Conservation (phyloP, 1,140 invertebrate species). For the Lutraria rhynchaena region DNA sequence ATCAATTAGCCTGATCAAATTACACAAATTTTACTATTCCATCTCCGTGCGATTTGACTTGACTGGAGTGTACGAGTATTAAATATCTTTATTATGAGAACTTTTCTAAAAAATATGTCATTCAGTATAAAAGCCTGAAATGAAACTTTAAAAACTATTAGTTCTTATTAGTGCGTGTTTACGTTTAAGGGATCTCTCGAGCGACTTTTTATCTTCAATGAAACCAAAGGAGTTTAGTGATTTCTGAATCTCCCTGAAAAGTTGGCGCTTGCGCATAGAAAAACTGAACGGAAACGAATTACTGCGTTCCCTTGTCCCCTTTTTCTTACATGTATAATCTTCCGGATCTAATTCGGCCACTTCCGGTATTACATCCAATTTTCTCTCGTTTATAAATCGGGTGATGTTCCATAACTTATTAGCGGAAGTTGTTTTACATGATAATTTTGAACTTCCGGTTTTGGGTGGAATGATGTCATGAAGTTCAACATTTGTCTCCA, state of each 20-base stretch:
- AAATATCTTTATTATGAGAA: too few relatives aligned
- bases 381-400: neutral
- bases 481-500: neutral
- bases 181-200: neutral
- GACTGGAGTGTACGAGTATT: too few relatives aligned
- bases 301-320: neutral
- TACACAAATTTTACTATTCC: too few relatives aligned
- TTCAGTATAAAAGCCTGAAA: too few relatives aligned
- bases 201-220: conserved; percentile 24
- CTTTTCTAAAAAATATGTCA: too few relatives aligned
- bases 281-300: conserved; percentile 12
- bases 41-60: too few relatives aligned
- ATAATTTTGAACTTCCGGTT: neutral
- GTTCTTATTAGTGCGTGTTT: neutral
- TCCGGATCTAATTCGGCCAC: too few relatives aligned
- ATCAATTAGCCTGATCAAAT: too few relatives aligned
- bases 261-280: neutral
- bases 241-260: neutral
- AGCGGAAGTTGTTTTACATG: neutral
- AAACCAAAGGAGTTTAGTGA: neutral
- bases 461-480: neutral
- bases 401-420: neutral
- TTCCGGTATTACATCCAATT: conserved; percentile 8
- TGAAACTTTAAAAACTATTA: conserved; percentile 4
- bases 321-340: neutral